Percentiles rank a stretch among this genome's conserved stretches.
Evolutionary conservation across 2,113 vertebrate genomes (phyloP).

Genomic region (Mastomys coucha): DNA sequence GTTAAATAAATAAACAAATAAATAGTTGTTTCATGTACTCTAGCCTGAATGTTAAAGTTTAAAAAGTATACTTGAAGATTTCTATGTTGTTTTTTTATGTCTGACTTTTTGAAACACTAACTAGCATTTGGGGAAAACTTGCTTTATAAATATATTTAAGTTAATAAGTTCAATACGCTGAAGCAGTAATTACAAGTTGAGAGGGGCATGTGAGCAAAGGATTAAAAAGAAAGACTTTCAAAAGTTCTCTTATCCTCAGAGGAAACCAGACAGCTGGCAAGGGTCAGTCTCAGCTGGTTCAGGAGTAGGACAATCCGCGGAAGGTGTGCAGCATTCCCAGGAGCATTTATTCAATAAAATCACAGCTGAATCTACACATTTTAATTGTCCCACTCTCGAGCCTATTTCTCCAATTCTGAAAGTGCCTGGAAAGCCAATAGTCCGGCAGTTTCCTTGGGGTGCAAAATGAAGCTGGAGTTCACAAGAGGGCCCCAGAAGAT

Average conservation of each 20-base stretch:
- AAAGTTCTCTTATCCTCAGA: background rate
- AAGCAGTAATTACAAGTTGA: background rate
- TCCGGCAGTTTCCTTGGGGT: background rate
- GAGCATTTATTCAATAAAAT: background rate
- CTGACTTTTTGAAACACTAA: background rate
- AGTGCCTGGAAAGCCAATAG: background rate
- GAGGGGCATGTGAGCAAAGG: background rate
- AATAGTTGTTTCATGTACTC: background rate
- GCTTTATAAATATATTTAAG: constrained; percentile 27
- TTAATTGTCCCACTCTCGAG: background rate
- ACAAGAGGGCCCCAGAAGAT: background rate
- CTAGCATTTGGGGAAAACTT: background rate
- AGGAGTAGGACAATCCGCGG: background rate
- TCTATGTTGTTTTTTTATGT: background rate
- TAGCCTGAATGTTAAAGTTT: background rate
- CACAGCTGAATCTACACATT: background rate
- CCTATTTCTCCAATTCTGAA: background rate
- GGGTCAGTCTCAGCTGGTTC: background rate
- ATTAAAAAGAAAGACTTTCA: background rate
- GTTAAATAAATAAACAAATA: too few relatives aligned
- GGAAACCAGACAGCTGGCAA: background rate
- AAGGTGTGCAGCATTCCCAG: background rate
- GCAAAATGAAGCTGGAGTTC: background rate
- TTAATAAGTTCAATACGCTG: background rate
- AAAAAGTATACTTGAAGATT: background rate